Evolutionary conservation across 2,888 invertebrate genomes (phyloP), one percentile per base, ranked within the genome.

Genomic region (Cosmopolites sordidus): DNA sequence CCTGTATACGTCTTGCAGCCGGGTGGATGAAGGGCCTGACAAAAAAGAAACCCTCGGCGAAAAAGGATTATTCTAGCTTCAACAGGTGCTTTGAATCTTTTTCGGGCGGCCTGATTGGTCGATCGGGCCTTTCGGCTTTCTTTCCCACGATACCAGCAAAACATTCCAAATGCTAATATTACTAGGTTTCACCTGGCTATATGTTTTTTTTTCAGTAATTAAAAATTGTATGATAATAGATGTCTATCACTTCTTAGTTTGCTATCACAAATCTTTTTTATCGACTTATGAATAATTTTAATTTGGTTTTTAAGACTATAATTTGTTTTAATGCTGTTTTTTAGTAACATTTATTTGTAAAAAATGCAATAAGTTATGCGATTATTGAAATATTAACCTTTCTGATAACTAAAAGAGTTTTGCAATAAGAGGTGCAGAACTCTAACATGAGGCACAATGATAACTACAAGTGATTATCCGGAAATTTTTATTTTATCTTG

Each of bases 21-120:
- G 29, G 38, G 40, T 45, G 54, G 48, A 41, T 45, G 54, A 44
- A 48, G 33, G 39, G 43, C 33, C 43, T 42, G 48, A 43, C 27
- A 43, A 44, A 49, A 22, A 54, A 43, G 39, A 49, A 45, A 22
- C 48, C 49, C 49, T 45, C 48, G 15, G 41, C 41, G 48, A 56
- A 57, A 59, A 58, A 58, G 58, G 60, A 62, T 60, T 60, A 59
- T 59, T 59, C 47, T 63, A 64, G 33, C 62, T 62, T 63, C 62
- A 63, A 64, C 63, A 63, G 63, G 64, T 63, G 63, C 61, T 51
- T 54, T 27, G 41, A 41, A 42, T 49, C 48, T 49, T 54, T 49
- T 54, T 48, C 11, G 15, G 41, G 37, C 33, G 30, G 8, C 41
- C 27, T 39, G 50, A 54, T 54, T 54, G 54, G 49, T 9, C 37